These are phyloP conservation scores for Triplophysa tibetana DNA, from an alignment of 2,113 vertebrate species.

Conservation along the genomic window DNA sequence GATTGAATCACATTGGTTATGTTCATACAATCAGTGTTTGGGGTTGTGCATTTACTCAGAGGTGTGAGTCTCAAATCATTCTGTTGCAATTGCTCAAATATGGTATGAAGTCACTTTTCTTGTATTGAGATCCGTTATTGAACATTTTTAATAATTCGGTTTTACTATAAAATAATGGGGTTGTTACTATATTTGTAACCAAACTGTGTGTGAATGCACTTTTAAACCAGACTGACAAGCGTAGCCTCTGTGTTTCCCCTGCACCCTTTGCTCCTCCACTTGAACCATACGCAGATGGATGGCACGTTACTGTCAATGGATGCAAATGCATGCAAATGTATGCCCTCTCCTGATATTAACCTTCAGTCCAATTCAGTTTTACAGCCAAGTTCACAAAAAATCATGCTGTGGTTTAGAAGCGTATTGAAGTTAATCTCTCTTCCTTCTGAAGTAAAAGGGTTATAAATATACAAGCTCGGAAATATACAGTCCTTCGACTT, in stretches of 20 bases:
- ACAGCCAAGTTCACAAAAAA: constrained; percentile 55
- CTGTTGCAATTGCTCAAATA: no score
- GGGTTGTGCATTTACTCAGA: background rate
- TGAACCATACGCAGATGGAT: constrained; percentile 58
- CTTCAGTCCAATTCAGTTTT: constrained; percentile 56
- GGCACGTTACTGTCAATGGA: constrained; percentile 53
- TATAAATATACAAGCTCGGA: constrained; percentile 7
- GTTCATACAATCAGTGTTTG: background rate
- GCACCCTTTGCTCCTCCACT: constrained; percentile 47
- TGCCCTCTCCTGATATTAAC: constrained; percentile 60
- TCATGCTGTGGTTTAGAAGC: background rate
- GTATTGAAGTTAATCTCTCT: constrained; percentile 17
- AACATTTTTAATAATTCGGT: no score
- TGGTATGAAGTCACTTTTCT: no score
- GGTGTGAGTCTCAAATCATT: no score
- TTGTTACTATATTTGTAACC: no score
- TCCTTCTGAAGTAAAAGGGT: constrained; percentile 19
- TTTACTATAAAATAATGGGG: no score
- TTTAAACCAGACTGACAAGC: no score
- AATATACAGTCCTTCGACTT: constrained; percentile 1
- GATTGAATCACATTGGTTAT: constrained; percentile 31
- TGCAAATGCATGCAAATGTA: constrained; percentile 69
- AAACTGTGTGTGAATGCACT: no score
- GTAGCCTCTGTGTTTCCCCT: constrained; percentile 2
- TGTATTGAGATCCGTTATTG: no score